Conservation (phyloP, 2,797 vertebrate species). For the Onychomys leucogaster region DNA sequence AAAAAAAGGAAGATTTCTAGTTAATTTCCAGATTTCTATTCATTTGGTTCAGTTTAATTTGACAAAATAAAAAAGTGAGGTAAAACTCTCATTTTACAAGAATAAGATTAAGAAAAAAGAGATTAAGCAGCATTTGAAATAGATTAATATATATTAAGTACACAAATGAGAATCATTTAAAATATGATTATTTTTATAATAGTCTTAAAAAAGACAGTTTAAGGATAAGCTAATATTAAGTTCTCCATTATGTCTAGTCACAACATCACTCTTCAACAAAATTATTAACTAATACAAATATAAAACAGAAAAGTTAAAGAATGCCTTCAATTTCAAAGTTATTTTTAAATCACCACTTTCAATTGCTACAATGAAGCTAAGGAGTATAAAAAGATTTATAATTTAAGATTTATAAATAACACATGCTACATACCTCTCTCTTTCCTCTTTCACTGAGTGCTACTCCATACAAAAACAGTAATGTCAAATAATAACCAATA, state of each 20-base stretch:
- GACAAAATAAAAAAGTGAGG: constrained; percentile 28
- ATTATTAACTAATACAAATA: not conserved
- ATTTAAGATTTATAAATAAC: constrained; percentile 15
- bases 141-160: not conserved
- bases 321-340: constrained; percentile 46
- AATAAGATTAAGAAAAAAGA: constrained; percentile 46
- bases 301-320: not conserved
- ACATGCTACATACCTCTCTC: constrained; percentile 77
- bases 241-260: constrained; percentile 37
- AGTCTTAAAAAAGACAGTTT: constrained; percentile 25
- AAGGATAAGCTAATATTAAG: constrained; percentile 35
- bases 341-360: constrained; percentile 41
- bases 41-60: constrained; percentile 10
- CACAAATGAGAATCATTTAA: not conserved
- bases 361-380: constrained; percentile 46
- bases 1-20: constrained; percentile 15
- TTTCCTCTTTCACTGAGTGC: constrained; percentile 82
- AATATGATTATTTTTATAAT: no score
- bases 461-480: constrained; percentile 81
- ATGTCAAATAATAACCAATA: constrained; percentile 81
- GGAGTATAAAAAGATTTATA: constrained; percentile 35
- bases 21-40: constrained; percentile 7
- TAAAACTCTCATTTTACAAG: constrained; percentile 38
- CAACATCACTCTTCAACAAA: constrained; percentile 13
- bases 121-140: constrained; percentile 5